Base-by-base conservation (phyloP, 2,888 invertebrate genomes). In the Criorhina ranunculi region DNA sequence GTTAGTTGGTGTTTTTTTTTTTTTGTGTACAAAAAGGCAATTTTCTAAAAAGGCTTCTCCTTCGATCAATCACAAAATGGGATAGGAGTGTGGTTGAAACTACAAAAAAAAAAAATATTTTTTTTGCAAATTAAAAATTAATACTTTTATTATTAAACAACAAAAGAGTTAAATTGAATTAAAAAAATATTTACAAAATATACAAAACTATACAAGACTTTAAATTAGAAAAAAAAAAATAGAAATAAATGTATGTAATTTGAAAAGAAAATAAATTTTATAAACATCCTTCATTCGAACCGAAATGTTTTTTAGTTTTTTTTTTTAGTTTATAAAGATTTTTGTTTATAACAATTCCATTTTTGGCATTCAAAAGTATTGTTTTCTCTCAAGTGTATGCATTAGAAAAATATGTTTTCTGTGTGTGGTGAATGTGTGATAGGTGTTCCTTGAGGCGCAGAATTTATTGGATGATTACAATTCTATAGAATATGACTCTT, bases 1-100 rank as follows among this genome's bases (percentile, higher is more conserved):
- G 51, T 83, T 78, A 73, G 78, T 83, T 82, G 72, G 72, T 64
- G 49, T 79, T 59, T 40, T 53, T 53, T 53, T 53, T 72, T 66
- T 60, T 55, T 55, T 53, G 77, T 83, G 78, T 83, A 83, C 79
- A 79, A 85, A 85, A 85, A 85, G 85, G 85, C 85, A 80, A 78
- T 75, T 49, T 62, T 80, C 64, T 35, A 85, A 83, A 83, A 83
- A 83, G 83, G 83, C 83, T 78, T 78, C 67, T 83, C 67, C 67
- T 62, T 75, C 51, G 49, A 70, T 70, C 69, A 80, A 85, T 85
- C 75, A 72, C 72, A 72, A 75, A 64, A 59, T n/a, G 31, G 64
- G 60, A 66, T 49, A 60, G 51, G 60, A 55, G 60, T 62, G 53
- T 64, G 78, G 60, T 83, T 64, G 42, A 64, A 62, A 67, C 12